These are phyloP conservation scores for Thecophora atra DNA, from an alignment of 2,888 invertebrate genomes.

Conservation along the genomic window DNA sequence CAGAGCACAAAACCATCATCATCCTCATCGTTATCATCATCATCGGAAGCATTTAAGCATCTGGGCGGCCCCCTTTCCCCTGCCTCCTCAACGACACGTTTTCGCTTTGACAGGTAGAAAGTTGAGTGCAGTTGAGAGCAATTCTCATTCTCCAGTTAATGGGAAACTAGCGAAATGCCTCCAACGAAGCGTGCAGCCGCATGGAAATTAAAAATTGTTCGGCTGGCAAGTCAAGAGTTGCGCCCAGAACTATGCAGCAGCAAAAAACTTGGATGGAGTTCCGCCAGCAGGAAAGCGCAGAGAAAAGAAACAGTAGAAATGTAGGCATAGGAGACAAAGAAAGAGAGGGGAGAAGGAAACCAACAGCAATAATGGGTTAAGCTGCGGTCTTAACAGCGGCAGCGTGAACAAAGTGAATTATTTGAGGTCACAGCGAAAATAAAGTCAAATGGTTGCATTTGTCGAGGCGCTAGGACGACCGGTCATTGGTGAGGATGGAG, in stretches of 20 bases:
- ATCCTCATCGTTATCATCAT: no score
- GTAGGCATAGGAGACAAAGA: neutral
- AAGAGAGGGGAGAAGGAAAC: neutral
- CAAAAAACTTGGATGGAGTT: conserved; percentile 4
- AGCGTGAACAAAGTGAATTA: conserved; percentile 14
- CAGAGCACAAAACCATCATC: neutral
- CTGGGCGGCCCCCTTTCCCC: neutral
- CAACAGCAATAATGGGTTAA: conserved; percentile 2
- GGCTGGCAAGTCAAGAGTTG: conserved; percentile 4
- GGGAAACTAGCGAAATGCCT: neutral
- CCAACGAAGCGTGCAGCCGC: no score
- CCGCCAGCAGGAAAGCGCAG: neutral
- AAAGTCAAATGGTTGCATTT: conserved; percentile 5
- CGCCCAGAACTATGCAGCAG: conserved; percentile 23
- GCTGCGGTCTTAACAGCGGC: neutral
- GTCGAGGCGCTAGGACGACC: neutral
- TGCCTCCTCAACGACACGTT: no score
- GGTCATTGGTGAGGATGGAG: neutral
- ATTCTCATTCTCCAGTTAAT: neutral
- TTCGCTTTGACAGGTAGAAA: conserved; percentile 7
- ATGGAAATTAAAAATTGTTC: no score
- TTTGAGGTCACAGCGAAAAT: conserved; percentile 25
- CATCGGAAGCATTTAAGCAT: neutral
- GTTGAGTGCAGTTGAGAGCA: neutral
- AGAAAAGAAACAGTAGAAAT: neutral